These are phyloP conservation scores for Enteromius radiatus DNA, from an alignment of 2,797 vertebrate species.

Conservation along the genomic window DNA sequence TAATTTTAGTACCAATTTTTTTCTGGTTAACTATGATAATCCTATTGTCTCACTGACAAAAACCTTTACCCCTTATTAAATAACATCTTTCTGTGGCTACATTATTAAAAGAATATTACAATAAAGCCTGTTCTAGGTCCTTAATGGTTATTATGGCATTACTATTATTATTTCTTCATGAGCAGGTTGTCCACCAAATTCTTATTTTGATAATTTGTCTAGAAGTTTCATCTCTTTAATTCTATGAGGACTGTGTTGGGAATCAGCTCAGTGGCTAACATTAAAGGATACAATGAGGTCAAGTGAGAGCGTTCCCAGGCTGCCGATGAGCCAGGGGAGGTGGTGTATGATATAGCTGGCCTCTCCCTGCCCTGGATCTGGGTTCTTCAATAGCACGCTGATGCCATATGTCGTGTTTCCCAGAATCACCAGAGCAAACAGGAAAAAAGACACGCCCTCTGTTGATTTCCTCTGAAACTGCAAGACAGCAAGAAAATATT, in stretches of 20 bases:
- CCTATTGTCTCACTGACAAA: not conserved
- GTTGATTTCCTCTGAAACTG: slow-evolving; percentile 92
- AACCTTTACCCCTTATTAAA: not conserved
- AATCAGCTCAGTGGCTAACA: not conserved
- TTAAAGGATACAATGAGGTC: slow-evolving; percentile 91
- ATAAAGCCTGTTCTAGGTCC: not conserved
- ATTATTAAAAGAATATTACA: not conserved
- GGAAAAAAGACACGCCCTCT: slow-evolving; percentile 86
- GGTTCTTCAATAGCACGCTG: slow-evolving; percentile 92
- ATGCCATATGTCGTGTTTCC: slow-evolving; percentile 90
- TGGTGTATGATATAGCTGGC: slow-evolving; percentile 88
- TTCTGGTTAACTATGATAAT: not conserved
- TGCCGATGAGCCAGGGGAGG: slow-evolving; percentile 95
- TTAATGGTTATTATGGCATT: not conserved
- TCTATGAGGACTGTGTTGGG: not conserved
- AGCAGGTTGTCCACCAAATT: not conserved
- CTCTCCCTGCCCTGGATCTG: slow-evolving; percentile 79
- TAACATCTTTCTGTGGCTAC: not conserved
- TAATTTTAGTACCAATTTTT: not conserved
- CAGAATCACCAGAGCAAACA: slow-evolving; percentile 92
- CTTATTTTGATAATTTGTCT: not conserved
- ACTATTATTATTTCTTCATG: too few relatives aligned
- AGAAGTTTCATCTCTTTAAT: not conserved
- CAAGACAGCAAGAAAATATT: not conserved
- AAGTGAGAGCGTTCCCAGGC: slow-evolving; percentile 88